These are phyloP conservation scores for Pyrrhosoma nymphula DNA, from an alignment of 2,888 invertebrate genomes.

Conservation along the genomic window DNA sequence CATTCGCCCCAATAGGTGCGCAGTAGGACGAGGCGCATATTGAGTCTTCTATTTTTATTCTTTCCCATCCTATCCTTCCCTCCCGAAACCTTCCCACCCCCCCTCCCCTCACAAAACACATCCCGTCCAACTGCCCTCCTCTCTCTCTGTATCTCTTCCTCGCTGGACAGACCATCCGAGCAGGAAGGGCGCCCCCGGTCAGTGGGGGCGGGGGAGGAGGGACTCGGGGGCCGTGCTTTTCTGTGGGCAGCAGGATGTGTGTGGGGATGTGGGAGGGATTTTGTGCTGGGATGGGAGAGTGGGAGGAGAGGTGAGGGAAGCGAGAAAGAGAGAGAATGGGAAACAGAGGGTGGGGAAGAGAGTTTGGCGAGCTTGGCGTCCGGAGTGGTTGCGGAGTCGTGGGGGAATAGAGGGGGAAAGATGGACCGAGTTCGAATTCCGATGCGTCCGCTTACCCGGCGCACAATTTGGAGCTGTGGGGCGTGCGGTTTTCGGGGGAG, in stretches of 20 bases:
- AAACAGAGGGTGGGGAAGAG: not conserved
- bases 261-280: not conserved
- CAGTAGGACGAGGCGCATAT: slow-evolving; percentile 42
- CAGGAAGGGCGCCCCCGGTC: not conserved
- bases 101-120: not conserved
- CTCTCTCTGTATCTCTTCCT: not conserved
- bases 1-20: slow-evolving; percentile 44
- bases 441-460: slow-evolving; percentile 56
- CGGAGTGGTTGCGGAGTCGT: not conserved
- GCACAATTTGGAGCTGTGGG: slow-evolving; percentile 41
- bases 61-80: not conserved
- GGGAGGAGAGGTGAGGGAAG: not conserved
- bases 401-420: not conserved
- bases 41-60: not conserved
- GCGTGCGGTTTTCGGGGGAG: not conserved
- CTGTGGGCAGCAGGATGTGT: too few relatives aligned
- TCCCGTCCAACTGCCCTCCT: not conserved
- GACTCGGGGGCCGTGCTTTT: not conserved
- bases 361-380: not conserved
- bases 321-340: not conserved
- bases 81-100: not conserved
- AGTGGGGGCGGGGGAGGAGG: not conserved
- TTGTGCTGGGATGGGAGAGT: not conserved
- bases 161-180: slow-evolving; percentile 38
- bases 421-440: slow-evolving; percentile 64